Evolutionary conservation across 2,888 invertebrate genomes (phyloP).

Genomic region (Spisula subtruncata): DNA sequence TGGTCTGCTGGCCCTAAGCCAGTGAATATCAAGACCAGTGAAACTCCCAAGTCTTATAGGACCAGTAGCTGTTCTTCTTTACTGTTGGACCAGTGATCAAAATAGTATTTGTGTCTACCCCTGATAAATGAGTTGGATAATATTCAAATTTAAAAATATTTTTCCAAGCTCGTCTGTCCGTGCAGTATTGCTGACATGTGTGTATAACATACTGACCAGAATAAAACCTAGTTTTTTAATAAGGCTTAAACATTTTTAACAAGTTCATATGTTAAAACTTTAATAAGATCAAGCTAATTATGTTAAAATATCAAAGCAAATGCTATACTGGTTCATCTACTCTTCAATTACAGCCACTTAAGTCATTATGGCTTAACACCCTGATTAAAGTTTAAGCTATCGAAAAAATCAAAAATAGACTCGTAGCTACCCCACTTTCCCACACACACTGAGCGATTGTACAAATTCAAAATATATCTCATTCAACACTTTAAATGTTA

Average conservation of each 20-base stretch:
- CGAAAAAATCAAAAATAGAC: neutral
- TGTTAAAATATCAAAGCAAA: neutral
- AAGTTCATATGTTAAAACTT: neutral
- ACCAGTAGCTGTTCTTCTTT: too few relatives aligned
- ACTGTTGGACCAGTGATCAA: too few relatives aligned
- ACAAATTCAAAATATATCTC: slow-evolving; percentile 8
- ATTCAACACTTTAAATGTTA: neutral
- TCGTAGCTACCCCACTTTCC: neutral
- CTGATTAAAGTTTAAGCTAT: neutral
- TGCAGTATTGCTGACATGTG: too few relatives aligned
- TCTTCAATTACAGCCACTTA: neutral
- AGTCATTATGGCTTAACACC: neutral
- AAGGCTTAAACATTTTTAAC: neutral
- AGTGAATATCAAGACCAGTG: too few relatives aligned
- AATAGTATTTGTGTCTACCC: too few relatives aligned
- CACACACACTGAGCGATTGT: neutral
- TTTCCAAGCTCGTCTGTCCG: too few relatives aligned
- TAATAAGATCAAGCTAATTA: neutral
- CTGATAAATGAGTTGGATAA: too few relatives aligned
- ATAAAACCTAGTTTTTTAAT: too few relatives aligned
- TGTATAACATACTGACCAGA: too few relatives aligned
- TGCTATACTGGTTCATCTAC: neutral
- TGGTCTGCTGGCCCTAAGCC: too few relatives aligned
- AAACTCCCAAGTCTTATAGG: too few relatives aligned
- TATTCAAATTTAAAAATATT: too few relatives aligned